A percentile compares a stretch with the other conserved stretches of the same genome.
Conservation (phyloP, 2,113 vertebrate species). For the Platysteira castanea region DNA sequence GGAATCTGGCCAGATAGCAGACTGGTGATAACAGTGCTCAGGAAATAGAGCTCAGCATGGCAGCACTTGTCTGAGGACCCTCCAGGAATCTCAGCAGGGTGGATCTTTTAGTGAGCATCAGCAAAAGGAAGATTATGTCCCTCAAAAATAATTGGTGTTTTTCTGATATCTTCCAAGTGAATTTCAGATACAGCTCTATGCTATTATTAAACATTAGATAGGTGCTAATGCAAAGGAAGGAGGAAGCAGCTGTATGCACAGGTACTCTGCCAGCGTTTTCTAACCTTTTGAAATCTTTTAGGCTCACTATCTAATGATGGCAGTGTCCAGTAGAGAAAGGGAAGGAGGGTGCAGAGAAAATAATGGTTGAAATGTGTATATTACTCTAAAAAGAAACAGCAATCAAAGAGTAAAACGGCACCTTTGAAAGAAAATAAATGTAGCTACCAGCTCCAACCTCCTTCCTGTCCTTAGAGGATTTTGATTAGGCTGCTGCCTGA, state of each 20-base stretch:
- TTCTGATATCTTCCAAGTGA: background rate
- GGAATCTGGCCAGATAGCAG: background rate
- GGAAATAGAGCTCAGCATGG: background rate
- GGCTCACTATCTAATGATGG: background rate
- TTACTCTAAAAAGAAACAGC: background rate
- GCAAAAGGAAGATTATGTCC: background rate
- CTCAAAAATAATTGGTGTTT: slow-evolving; percentile 3
- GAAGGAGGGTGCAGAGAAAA: background rate
- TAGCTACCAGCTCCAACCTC: background rate
- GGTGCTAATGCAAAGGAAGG: background rate
- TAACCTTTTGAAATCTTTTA: background rate
- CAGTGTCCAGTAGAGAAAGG: background rate
- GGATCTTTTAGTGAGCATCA: background rate
- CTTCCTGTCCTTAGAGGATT: background rate
- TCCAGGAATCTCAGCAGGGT: background rate
- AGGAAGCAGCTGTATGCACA: background rate
- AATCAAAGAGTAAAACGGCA: background rate
- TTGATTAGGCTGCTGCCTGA: background rate
- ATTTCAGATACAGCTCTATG: background rate
- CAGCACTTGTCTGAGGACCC: background rate
- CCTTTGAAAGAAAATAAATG: background rate
- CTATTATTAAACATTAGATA: background rate
- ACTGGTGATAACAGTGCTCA: background rate
- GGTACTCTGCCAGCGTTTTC: background rate
- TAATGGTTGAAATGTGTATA: background rate